Base-by-base conservation (phyloP, 2,113 vertebrate species). In the Herpailurus yagouaroundi region DNA sequence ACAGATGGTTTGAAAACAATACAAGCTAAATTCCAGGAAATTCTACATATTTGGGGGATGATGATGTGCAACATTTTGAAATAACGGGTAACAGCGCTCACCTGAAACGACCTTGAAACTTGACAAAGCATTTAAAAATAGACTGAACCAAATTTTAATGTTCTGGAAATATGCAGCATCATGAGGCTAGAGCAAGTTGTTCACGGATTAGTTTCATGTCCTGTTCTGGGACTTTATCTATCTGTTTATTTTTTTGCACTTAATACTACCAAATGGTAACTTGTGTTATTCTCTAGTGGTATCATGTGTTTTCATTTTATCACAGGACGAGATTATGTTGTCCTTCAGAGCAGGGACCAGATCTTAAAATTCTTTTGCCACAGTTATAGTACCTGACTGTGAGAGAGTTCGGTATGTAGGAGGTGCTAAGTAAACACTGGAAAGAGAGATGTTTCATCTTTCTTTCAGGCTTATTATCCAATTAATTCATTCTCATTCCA, bases 61-160 rank as follows among this genome's bases (percentile, higher is more conserved):
- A 87, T 57, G 3, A 81, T 64, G 77, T 96, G 68, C 16, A 96
- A 91, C 29, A 87, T 94, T 97, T 71, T 81, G 50, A 95, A 89
- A 91, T 71, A 81, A 91, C 36, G 69, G 38, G 80, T 94, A 87
- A 52, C n/a, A n/a, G 3, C 63, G 21, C 81, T 96, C 41, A 89
- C 57, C 84, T 7, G 13, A 80, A 80, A 84, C 38, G 76, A 85
- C 16, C 52, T 97, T 89, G 86, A 95, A 91, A 89, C 66, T 91
- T 77, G 57, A 96, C 57, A 77, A 85, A 87, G 31, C 29, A 9
- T 66, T 93, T 96, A 77, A 83, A 95, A 66, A 82, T 16, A 21
- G 33, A 90, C 33, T 87, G 52, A 95, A 91, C 21, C 60, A 85
- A 91, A 95, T 64, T 85, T 83, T 64, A 76, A 52, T 55, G n/a